A percentile compares a stretch with the other conserved stretches of the same genome.
phyloP scores from a whole-genome alignment of 2,113 vertebrate genomes.

The Menura novaehollandiae region DNA sequence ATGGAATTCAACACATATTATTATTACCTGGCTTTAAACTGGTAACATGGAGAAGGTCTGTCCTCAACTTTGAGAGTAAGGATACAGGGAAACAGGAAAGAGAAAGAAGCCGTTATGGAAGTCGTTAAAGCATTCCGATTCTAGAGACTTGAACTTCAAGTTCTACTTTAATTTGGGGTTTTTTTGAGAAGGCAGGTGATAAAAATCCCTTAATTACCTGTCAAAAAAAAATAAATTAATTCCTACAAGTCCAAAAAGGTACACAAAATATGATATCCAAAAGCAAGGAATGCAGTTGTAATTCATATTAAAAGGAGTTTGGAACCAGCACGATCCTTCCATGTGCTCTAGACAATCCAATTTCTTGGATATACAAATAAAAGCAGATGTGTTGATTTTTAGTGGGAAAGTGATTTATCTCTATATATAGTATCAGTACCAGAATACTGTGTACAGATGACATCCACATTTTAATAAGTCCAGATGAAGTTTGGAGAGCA shows the following conservation, averaged over 20 bases:
- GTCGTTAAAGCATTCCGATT: background rate
- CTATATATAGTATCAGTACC: background rate
- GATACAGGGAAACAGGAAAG: background rate
- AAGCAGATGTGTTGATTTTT: background rate
- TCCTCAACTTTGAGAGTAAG: background rate
- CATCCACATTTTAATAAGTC: background rate
- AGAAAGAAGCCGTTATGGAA: background rate
- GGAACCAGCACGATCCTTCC: background rate
- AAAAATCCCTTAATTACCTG: background rate
- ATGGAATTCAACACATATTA: background rate
- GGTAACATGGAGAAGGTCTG: background rate
- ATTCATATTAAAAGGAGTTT: background rate
- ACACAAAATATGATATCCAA: background rate
- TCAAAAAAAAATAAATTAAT: background rate
- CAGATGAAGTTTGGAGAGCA: background rate
- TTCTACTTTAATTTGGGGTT: background rate
- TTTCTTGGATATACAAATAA: background rate
- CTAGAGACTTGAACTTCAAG: background rate
- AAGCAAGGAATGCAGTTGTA: background rate
- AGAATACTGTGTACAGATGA: background rate
- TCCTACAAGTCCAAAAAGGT: background rate
- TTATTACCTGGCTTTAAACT: background rate
- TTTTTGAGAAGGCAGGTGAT: background rate
- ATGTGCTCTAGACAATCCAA: background rate
- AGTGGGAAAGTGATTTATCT: background rate